Evolutionary conservation across 2,113 vertebrate species (phyloP), one percentile per base, ranked within the genome.

Genomic region (Diadophis punctatus): DNA sequence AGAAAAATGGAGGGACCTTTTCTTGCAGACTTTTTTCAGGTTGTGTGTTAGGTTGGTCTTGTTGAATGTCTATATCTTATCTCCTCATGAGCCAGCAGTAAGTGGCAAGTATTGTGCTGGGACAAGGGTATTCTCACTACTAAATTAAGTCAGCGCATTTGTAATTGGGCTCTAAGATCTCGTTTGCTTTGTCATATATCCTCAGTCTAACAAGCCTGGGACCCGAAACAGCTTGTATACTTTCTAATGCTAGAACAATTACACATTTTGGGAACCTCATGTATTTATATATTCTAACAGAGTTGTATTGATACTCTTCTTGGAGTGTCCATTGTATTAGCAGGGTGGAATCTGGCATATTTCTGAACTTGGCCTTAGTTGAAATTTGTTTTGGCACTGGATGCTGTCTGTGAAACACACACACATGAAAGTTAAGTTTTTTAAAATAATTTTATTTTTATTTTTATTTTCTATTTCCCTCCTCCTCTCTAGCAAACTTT

Each of bases 21-120:
- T n/a, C 16, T 56, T 49, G 43, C 52, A 74, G 53, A 27, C 97
- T 92, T 52, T 48, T 84, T 55, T 43, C 25, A 86, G 27, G 39
- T 49, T 86, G 30, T 34, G 39, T 84, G 53, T 53, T 86, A n/a
- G 52, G 56, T 49, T 27, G 48, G 46, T 85, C 87, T 74, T 88
- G 46, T 93, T 60, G 55, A 43, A 27, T 88, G 43, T 25, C 87
- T 89, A 8, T 80, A 43, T 43, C 87, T 68, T 25, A 23, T 14
- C 8, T 86, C 80, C 68, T 60, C 74, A 80, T 43, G 74, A 43
- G 74, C 34, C 18, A 80, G 18, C 74, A 80, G 74, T 80, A 80
- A 80, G 34, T 80, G 53, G n/a, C 90, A 52, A n/a, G 63, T 68
- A 52, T 51, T 68, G 39, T 84, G 55, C 34, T 84, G 87, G 68